Evolutionary conservation across 2,797 vertebrate species (phyloP), one percentile per base, ranked within the genome.

Genomic region (Chiroxiphia lanceolata): DNA sequence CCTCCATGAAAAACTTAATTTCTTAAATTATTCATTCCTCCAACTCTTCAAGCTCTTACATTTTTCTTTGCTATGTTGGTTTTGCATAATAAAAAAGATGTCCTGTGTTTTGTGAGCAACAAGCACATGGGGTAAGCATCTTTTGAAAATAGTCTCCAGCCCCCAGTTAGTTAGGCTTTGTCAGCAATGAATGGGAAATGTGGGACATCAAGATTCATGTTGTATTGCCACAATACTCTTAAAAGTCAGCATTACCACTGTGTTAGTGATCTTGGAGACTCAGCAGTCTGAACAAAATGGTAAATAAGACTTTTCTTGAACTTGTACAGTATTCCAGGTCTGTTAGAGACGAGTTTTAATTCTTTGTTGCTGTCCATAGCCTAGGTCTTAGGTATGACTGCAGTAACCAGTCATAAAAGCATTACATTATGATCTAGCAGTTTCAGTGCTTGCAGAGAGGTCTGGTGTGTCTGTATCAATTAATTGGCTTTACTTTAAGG

Each of bases 31-130:
- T 63, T 86, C 10, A 12, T 27, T 89, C 13, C 8, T 85, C 6
- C 34, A 45, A 0, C 8, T 67, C 11, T 60, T 70, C 1, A 4
- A 60, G 14, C 12, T 88, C 11, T 69, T n/a, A 9, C 3, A 0
- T 79, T 65, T 80, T 67, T 16, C 29, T 67, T 68, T 71, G 21
- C 21, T 42, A 0, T 45, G 9, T 83, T 75, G 29, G 56, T 51
- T 83, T 75, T 27, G 40, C 47, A 13, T 71, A 56, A 44, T 9
- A 34, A 69, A 61, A 89, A 71, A 20, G 21, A 45, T 16, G 29
- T 40, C 25, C 13, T 47, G 4, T 69, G 29, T 63, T 85, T 36
- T 38, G 15, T 61, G 42, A 75, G 18, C 7, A 60, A 42, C 57
- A 78, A 50, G 9, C 31, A 11, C 2, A 1, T 48, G 53, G 25